Conservation (phyloP, 2,113 vertebrate genomes). For the Scalopus aquaticus region DNA sequence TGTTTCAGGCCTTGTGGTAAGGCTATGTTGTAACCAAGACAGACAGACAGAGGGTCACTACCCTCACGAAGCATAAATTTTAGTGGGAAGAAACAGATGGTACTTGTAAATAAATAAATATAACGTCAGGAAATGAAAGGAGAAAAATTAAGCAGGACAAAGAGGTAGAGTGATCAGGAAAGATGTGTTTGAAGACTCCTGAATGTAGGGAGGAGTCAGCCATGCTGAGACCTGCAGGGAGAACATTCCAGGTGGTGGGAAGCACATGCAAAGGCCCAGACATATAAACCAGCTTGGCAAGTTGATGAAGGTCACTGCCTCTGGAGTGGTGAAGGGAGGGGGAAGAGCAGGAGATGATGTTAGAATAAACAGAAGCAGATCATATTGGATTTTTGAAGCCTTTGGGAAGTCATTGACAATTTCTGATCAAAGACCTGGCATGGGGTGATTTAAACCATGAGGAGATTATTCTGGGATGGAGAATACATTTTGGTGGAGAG, state of each 20-base stretch:
- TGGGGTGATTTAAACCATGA: not conserved
- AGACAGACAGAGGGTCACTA: not conserved
- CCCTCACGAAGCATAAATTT: not conserved
- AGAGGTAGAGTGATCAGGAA: not conserved
- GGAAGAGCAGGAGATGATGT: not conserved
- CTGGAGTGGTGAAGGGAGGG: not conserved
- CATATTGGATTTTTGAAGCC: not conserved
- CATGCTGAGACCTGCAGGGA: not conserved
- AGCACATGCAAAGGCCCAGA: not conserved
- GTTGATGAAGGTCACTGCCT: not conserved
- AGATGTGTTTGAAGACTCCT: not conserved
- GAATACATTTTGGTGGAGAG: not conserved
- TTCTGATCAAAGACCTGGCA: not conserved
- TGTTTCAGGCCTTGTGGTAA: not conserved
- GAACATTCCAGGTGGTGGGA: not conserved
- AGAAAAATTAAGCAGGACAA: not conserved
- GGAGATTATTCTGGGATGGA: not conserved
- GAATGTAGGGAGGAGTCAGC: not conserved
- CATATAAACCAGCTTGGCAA: not conserved
- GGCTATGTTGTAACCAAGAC: not conserved
- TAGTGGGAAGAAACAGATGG: not conserved
- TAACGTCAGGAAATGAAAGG: not conserved
- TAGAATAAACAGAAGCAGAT: not conserved
- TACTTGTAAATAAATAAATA: slow-evolving; percentile 6
- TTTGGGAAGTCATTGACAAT: not conserved